Base-by-base conservation (phyloP, 1,140 invertebrate genomes). In the Saccostrea cuccullata region DNA sequence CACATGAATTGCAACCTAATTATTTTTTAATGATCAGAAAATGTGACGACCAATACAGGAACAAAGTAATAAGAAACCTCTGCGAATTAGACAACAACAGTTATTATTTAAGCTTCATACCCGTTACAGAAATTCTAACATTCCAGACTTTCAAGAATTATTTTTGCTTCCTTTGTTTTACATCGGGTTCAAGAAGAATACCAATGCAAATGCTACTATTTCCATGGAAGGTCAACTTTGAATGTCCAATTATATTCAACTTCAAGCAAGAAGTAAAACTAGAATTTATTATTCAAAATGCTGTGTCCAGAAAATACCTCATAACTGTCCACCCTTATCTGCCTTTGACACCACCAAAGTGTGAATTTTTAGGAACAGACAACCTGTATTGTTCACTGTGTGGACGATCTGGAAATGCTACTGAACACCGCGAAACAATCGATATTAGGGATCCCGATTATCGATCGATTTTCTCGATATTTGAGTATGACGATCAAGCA, bases 131-230 rank as follows among this genome's bases (percentile, higher is more conserved):
- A 13, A 73, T 26, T 77, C 70, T 15, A 15, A 30, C 70, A 30
- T 77, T 15, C 2, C 13, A 30, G 70, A 77, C 70, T 0, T 77
- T 40, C 26, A 77, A 77, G 26, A 77, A 77, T 30, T 77, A 36
- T 36, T 77, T 77, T 15, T 77, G 70, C 26, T 77, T 77, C 4
- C 70, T 77, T 30, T 77, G 70, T 77, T 23, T 77, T 77, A 13
- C 26, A 30, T 26, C 70, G 3, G 26, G 26, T 36, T 15, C 23
- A 13, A 64, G 17, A 17, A 20, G n/a, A 20, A 64, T n/a, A n/a
- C n/a, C n/a, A n/a, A n/a, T 15, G 5, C 23, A 30, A 15, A 77
- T 15, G 3, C 11, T 15, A 13, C 23, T 77, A 30, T 23, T 77
- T 30, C 70, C 70, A 36, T 77, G 70, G 70, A 77, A 23, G 26